phyloP scores from a whole-genome alignment of 1,140 invertebrate genomes.

The Ladona fulva region DNA sequence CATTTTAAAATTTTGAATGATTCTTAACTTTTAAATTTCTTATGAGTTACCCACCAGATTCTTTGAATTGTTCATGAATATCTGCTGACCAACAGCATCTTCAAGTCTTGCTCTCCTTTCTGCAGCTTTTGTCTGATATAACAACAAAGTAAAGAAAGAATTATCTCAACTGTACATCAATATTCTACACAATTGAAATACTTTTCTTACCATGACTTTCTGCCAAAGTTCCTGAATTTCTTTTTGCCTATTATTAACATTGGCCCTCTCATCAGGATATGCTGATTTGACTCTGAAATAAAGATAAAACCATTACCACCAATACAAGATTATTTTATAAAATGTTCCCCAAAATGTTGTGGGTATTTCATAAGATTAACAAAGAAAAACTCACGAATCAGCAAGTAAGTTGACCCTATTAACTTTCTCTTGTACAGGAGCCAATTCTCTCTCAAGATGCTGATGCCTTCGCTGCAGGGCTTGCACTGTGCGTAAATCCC shows the following conservation, averaged over 20 bases:
- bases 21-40: too few species aligned
- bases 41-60: constrained; percentile 52
- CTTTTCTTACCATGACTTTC: constrained; percentile 51
- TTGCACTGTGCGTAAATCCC: constrained; percentile 81
- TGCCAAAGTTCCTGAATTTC: constrained; percentile 84
- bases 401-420: constrained; percentile 69
- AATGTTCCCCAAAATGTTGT: too few species aligned
- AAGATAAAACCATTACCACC: constrained; percentile 11
- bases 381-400: constrained; percentile 53
- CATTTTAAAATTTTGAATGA: too few species aligned
- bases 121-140: constrained; percentile 60
- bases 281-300: constrained; percentile 65
- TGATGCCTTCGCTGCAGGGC: constrained; percentile 81
- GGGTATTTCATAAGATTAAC: too few species aligned
- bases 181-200: constrained; percentile 8
- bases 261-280: constrained; percentile 80
- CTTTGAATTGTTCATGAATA: constrained; percentile 82
- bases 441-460: constrained; percentile 79
- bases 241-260: constrained; percentile 73
- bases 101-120: constrained; percentile 73
- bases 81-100: constrained; percentile 87
- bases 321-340: too few species aligned
- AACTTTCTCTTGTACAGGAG: constrained; percentile 84
- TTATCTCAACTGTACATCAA: constrained; percentile 11
- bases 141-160: constrained; percentile 15